Conservation (phyloP, 2,797 vertebrate genomes). For the Chanos chanos region DNA sequence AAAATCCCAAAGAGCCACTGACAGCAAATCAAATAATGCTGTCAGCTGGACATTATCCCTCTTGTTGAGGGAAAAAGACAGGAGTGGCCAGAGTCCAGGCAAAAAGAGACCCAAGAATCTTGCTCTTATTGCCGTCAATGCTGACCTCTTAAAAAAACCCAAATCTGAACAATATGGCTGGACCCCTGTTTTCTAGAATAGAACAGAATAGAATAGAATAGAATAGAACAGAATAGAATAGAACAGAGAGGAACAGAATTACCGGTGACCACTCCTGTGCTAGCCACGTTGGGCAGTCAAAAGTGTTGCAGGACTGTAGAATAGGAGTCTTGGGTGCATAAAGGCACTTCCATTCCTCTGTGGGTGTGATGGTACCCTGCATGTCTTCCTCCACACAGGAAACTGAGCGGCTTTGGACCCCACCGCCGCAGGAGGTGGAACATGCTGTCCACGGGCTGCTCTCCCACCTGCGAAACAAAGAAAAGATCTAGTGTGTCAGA, state of each 20-base stretch:
- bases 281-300: conserved; percentile 94
- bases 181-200: too few relatives aligned
- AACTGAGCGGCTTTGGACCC: conserved; percentile 88
- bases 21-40: too few relatives aligned
- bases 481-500: too few relatives aligned
- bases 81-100: too few relatives aligned
- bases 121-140: too few relatives aligned
- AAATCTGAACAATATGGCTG: too few relatives aligned
- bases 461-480: conserved; percentile 92
- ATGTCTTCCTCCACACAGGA: conserved; percentile 98
- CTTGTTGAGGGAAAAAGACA: too few relatives aligned
- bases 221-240: neutral
- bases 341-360: conserved; percentile 98
- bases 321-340: conserved; percentile 87
- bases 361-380: conserved; percentile 83
- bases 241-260: conserved; percentile 47
- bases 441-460: conserved; percentile 96
- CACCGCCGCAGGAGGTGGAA: conserved; percentile 91
- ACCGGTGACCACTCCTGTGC: conserved; percentile 98
- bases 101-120: too few relatives aligned
- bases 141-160: too few relatives aligned
- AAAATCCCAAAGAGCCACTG: too few relatives aligned
- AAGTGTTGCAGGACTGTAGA: conserved; percentile 91
- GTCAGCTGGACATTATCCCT: too few relatives aligned
- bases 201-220: neutral